Evolutionary conservation across 2,113 vertebrate genomes (phyloP), one percentile per base, ranked within the genome.

Genomic region (Tragulus kanchil): DNA sequence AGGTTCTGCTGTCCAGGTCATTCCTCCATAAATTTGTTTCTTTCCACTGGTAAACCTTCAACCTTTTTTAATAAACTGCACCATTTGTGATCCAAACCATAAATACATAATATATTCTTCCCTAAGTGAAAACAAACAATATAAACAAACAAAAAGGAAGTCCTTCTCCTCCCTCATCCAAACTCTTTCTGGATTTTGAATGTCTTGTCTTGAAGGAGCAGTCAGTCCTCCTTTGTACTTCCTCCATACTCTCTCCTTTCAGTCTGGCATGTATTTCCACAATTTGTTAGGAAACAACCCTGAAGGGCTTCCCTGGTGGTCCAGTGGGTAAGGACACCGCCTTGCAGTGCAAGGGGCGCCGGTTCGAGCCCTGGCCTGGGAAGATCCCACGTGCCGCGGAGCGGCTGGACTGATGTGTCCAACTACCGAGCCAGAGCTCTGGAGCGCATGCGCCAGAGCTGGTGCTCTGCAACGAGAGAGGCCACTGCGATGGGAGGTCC

Each of bases 201-300:
- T 1, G 3, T 7, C 11, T 0, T 1, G 3, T 7, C 11, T 0
- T 10, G 50, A 17, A 42, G 50, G 83, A 59, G 4, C 1, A 5
- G 5, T 21, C 26, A 45, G 14, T 1, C 42, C 21, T 3, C 3
- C 4, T 6, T 16, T 67, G 52, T 0, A 4, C 54, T 67, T 56
- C 31, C 31, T 58, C 23, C 23, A 7, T 59, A 28, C 7, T 9
- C 45, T 56, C 7, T 61, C 8, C 71, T 85, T 52, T 62, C 14
- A 23, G 2, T 79, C 14, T 26, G 10, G 6, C 54, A 78, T 69
- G 1, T 8, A 16, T 4, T 85, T 61, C 54, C n/a, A 54, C 21
- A 21, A 4, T 69, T 85, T 45, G 6, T 85, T 16, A 48, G 71
- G 54, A 89, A 90, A 69, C 8, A 48, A 6, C 19, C 89, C 31